Evolutionary conservation across 2,113 vertebrate species (phyloP).

Genomic region (Xiphophorus couchianus): DNA sequence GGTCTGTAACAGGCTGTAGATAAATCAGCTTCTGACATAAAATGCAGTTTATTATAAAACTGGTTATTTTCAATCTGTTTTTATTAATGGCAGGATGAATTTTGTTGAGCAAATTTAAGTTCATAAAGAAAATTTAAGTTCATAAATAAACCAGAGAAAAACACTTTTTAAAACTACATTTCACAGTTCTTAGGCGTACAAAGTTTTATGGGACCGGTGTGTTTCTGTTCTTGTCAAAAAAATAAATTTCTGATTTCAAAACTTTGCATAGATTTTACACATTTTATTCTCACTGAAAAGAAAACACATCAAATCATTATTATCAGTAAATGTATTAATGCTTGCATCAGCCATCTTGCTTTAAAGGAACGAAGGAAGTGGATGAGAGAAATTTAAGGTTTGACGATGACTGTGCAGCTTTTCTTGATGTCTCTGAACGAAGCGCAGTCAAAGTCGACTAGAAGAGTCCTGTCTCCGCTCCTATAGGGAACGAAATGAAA

Average conservation of each 20-base stretch:
- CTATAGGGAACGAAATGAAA: conserved; percentile 48
- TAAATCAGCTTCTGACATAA: neutral
- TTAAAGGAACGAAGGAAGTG: neutral
- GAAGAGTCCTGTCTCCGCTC: conserved; percentile 35
- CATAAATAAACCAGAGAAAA: no score
- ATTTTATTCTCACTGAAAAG: neutral
- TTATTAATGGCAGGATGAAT: no score
- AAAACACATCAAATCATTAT: neutral
- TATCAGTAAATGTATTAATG: neutral
- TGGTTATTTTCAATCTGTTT: neutral
- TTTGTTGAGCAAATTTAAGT: no score
- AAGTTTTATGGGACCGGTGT: no score
- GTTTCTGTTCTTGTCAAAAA: no score
- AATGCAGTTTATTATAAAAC: neutral
- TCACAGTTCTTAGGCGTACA: neutral
- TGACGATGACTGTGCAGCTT: neutral
- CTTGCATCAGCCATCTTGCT: neutral
- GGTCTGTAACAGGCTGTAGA: neutral
- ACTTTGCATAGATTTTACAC: no score
- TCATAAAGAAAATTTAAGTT: no score
- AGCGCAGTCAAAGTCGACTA: conserved; percentile 57
- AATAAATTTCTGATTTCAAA: no score
- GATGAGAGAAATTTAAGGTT: neutral
- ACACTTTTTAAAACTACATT: neutral
- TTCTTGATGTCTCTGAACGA: conserved; percentile 67